These are phyloP conservation scores for Thelaira solivaga DNA, from an alignment of 2,888 invertebrate genomes.

Conservation along the genomic window DNA sequence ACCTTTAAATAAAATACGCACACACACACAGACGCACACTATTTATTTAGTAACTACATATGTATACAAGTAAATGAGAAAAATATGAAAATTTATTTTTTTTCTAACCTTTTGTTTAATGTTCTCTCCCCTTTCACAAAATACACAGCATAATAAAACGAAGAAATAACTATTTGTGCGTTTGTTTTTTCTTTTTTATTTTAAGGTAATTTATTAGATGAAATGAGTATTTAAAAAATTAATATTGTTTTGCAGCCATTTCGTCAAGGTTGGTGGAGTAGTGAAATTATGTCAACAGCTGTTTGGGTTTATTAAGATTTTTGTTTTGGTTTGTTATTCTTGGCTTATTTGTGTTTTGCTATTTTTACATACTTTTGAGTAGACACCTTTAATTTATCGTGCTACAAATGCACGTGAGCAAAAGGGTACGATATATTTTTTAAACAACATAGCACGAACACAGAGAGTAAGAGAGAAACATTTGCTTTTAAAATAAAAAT, in stretches of 20 bases:
- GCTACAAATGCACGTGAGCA: too few species aligned
- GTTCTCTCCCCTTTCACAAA: too few species aligned
- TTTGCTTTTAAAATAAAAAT: neutral
- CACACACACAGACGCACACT: too few species aligned
- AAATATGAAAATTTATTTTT: neutral
- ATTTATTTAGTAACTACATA: too few species aligned
- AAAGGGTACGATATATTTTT: too few species aligned
- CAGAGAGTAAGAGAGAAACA: neutral
- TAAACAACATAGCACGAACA: neutral
- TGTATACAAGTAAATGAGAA: too few species aligned
- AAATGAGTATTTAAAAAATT: constrained; percentile 15
- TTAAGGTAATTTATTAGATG: neutral
- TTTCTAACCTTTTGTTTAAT: too few species aligned
- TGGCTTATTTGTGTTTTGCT: constrained; percentile 1
- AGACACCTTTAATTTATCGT: neutral
- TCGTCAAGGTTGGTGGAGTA: constrained; percentile 56
- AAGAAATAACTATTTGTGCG: too few species aligned
- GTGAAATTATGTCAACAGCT: constrained; percentile 62
- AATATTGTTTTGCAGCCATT: constrained; percentile 34
- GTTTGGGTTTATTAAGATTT: constrained; percentile 35
- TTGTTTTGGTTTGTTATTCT: constrained; percentile 48
- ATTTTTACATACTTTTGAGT: neutral
- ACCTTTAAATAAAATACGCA: too few species aligned
- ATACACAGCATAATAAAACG: too few species aligned
- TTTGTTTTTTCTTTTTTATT: neutral